Percentiles rank a stretch among this genome's conserved stretches.
Conservation (phyloP, 2,113 vertebrate genomes). For the Corythaeola cristata region DNA sequence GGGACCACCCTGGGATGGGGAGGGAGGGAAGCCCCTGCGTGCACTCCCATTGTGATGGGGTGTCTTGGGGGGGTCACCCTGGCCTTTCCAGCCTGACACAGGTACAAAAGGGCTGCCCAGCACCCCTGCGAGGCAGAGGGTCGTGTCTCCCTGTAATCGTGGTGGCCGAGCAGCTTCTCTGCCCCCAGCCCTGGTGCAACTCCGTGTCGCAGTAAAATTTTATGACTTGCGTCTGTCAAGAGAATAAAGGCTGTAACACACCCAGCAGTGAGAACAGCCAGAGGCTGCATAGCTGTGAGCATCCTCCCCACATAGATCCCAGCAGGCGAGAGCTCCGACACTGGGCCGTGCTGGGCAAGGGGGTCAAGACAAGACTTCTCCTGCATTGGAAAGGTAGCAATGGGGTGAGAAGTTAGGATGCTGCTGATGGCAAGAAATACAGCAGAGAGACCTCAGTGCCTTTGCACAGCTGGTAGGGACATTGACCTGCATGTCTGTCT, state of each 20-base stretch:
- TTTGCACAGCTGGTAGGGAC: background rate
- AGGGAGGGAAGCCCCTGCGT: rapidly evolving
- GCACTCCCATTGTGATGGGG: rapidly evolving
- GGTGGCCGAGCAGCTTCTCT: background rate
- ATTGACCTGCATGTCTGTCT: background rate
- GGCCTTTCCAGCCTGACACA: rapidly evolving
- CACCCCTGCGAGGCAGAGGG: background rate
- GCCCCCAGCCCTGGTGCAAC: background rate
- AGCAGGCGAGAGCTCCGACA: background rate
- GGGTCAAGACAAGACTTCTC: background rate
- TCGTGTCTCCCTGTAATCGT: rapidly evolving
- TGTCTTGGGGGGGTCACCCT: background rate
- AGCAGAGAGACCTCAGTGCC: background rate
- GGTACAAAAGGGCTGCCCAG: background rate
- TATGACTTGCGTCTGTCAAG: background rate
- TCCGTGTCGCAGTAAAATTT: rapidly evolving
- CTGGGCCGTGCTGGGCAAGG: background rate
- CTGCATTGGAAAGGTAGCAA: background rate
- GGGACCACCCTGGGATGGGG: background rate
- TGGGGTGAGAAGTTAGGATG: background rate
- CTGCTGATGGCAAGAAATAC: background rate
- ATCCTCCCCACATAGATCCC: background rate
- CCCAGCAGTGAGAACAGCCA: background rate
- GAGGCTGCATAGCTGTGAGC: background rate
- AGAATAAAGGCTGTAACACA: background rate